A percentile compares a stretch with the other conserved stretches of the same genome.
phyloP scores from a whole-genome alignment of 2,113 vertebrate genomes.

The Nettapus auritus region DNA sequence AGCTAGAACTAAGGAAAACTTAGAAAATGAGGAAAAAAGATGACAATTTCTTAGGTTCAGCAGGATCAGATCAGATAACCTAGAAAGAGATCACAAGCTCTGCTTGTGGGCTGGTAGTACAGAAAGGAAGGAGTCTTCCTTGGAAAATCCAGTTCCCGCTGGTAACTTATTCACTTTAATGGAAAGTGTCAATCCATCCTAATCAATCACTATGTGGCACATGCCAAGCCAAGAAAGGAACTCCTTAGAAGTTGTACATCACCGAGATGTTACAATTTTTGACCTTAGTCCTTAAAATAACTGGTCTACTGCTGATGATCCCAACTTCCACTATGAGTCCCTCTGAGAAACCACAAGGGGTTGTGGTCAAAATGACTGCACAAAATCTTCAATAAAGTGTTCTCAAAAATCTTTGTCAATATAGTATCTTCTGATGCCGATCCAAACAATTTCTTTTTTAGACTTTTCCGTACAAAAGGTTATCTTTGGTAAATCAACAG shows the following conservation, averaged over 20 bases:
- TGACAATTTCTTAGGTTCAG: not conserved
- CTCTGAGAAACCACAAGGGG: not conserved
- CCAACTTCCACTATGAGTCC: not conserved
- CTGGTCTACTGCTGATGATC: not conserved
- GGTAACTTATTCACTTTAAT: not conserved
- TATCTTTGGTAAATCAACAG: not conserved
- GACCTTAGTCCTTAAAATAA: not conserved
- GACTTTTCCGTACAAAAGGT: not conserved
- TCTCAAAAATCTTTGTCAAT: not conserved
- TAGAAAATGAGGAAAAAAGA: accelerated
- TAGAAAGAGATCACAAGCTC: not conserved
- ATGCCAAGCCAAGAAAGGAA: not conserved
- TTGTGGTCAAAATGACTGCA: not conserved
- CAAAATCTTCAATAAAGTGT: not conserved
- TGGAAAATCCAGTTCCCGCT: not conserved
- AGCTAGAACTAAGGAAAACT: not conserved
- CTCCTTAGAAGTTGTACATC: not conserved
- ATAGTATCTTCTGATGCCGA: not conserved
- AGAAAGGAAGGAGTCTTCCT: not conserved
- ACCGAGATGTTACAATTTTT: not conserved
- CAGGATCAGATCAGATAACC: not conserved
- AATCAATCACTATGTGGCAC: not conserved
- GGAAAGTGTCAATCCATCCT: not conserved
- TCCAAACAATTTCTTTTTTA: not conserved
- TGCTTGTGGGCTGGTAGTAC: not conserved